Conservation (phyloP, 92 coral and sea anemone species). For the Pocillopora meandrina region DNA sequence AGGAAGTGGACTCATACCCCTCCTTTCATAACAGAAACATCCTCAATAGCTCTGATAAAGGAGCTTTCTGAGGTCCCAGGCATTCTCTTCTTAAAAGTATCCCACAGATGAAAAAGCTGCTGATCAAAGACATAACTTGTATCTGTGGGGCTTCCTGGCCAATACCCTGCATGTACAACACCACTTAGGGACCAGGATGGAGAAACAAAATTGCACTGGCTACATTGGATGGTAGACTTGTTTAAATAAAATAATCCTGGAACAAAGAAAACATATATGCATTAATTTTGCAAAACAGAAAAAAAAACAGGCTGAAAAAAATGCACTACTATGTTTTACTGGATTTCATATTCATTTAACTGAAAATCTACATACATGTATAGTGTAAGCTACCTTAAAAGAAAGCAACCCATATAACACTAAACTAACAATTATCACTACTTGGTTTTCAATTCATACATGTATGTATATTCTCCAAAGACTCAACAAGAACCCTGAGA, state of each 20-base stretch:
- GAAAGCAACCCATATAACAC: too few species aligned
- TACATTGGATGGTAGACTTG: conserved; percentile 26
- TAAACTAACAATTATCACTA: too few species aligned
- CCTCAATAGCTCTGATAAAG: conserved; percentile 60
- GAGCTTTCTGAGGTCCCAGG: conserved; percentile 62
- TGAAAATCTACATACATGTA: neutral
- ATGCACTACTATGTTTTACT: neutral
- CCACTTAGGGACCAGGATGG: conserved; percentile 39
- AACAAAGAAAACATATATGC: neutral
- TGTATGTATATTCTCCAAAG: too few species aligned
- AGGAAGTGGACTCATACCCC: conserved; percentile 33
- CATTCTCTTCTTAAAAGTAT: conserved; percentile 63
- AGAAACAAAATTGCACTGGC: conserved; percentile 14
- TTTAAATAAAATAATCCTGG: conserved; percentile 31
- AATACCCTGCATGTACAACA: conserved; percentile 55
- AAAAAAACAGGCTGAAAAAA: neutral
- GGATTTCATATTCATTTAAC: neutral
- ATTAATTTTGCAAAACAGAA: neutral
- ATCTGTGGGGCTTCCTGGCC: conserved; percentile 72
- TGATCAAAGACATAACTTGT: conserved; percentile 56
- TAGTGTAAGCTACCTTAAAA: too few species aligned
- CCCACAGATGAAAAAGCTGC: conserved; percentile 59
- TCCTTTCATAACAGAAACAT: conserved; percentile 47
- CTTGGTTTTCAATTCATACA: too few species aligned
- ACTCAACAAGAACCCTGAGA: too few species aligned